phyloP scores from a whole-genome alignment of 1,140 invertebrate genomes.

The Diploscapter pachys region DNA sequence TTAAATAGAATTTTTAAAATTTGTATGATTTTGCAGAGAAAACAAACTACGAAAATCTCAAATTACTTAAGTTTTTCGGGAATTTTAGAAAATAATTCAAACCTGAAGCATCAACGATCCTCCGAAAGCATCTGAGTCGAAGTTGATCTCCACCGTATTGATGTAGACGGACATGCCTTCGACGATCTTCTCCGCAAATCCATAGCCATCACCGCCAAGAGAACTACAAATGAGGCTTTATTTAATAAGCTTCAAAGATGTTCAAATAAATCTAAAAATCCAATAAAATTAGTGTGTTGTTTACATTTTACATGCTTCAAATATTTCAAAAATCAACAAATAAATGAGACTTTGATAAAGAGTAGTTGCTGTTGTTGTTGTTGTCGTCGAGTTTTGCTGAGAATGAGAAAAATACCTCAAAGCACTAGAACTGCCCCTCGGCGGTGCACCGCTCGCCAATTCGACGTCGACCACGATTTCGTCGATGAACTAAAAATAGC shows the following conservation, averaged over 20 bases:
- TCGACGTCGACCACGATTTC: conserved; percentile 83
- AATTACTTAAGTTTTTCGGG: not conserved
- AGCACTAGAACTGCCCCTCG: not conserved
- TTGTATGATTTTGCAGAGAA: too few species aligned
- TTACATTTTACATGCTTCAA: not conserved
- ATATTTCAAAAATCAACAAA: not conserved
- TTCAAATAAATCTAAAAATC: too few species aligned
- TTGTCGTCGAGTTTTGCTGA: conserved; percentile 62
- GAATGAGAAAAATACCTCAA: not conserved
- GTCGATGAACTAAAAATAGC: conserved; percentile 75
- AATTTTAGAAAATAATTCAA: not conserved
- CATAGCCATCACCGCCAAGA: conserved; percentile 66
- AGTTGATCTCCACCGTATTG: conserved; percentile 86
- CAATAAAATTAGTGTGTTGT: not conserved
- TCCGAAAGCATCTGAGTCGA: conserved; percentile 86
- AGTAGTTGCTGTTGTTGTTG: conserved; percentile 53
- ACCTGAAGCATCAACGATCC: conserved; percentile 81
- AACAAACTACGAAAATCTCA: conserved; percentile 62
- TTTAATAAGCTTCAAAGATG: too few species aligned
- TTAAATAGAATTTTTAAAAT: too few species aligned
- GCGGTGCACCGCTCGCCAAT: conserved; percentile 76
- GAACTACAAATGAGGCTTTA: not conserved
- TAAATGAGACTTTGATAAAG: conserved; percentile 12
- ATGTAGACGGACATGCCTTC: conserved; percentile 94
- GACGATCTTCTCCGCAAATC: conserved; percentile 88